Conservation (phyloP, 2,113 vertebrate species). For the Delphinus delphis region DNA sequence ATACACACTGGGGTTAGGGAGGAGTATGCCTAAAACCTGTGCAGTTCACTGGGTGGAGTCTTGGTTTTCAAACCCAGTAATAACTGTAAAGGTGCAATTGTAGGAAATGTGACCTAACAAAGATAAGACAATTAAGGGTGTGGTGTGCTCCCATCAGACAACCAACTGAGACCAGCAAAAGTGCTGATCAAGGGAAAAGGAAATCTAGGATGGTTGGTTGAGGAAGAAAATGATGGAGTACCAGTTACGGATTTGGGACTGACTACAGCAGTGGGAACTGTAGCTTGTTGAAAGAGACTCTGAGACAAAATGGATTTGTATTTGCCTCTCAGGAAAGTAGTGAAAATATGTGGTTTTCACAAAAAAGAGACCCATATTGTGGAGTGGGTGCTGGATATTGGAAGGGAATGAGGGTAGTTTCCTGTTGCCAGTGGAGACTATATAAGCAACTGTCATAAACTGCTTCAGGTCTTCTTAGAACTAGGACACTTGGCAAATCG, state of each 20-base stretch:
- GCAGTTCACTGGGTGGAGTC: neutral
- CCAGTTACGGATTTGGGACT: neutral
- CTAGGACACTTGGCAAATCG: neutral
- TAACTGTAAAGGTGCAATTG: neutral
- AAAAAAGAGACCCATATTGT: neutral
- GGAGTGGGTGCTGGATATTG: neutral
- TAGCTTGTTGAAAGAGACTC: neutral
- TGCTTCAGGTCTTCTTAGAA: neutral
- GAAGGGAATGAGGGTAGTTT: neutral
- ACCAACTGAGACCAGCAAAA: neutral
- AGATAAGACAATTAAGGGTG: neutral
- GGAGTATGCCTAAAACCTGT: neutral
- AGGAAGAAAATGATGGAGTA: neutral
- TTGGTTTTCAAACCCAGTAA: neutral
- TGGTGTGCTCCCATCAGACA: neutral
- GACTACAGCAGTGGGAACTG: neutral
- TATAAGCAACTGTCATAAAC: neutral
- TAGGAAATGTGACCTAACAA: neutral
- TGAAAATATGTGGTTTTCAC: neutral
- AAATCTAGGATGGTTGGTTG: neutral
- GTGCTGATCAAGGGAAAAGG: neutral
- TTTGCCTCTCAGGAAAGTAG: neutral
- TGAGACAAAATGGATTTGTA: neutral
- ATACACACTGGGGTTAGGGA: neutral
- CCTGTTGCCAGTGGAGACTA: neutral